phyloP scores from a whole-genome alignment of 2,113 vertebrate genomes.

The Microcebus ravelobensis region DNA sequence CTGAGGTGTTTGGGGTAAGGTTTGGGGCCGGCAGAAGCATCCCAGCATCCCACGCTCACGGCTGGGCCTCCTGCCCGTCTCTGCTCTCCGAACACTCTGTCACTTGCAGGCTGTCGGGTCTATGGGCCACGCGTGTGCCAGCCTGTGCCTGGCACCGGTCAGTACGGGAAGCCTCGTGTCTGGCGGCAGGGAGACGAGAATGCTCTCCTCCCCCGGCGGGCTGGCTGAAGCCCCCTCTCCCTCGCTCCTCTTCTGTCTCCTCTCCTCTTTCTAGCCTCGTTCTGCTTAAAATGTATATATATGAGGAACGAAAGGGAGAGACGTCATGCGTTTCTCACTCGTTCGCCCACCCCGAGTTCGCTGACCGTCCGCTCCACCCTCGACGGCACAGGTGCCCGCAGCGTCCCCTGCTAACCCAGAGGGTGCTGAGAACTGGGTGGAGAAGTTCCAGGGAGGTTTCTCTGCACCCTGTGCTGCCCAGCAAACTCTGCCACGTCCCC shows the following conservation, averaged over 20 bases:
- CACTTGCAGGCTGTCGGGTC: neutral
- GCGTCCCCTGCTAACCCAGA: neutral
- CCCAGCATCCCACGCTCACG: rapidly evolving
- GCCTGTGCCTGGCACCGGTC: neutral
- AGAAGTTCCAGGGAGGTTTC: neutral
- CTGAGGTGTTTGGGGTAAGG: neutral
- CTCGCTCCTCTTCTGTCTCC: neutral
- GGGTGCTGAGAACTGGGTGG: neutral
- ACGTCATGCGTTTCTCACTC: neutral
- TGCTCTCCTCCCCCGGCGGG: neutral
- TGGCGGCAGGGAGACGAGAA: neutral
- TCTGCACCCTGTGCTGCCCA: too few species aligned
- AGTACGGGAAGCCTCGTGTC: neutral
- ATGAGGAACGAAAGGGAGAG: neutral
- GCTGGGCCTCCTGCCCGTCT: neutral
- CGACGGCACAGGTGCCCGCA: neutral
- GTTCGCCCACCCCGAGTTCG: neutral
- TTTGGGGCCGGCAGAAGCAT: neutral
- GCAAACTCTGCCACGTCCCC: too few species aligned
- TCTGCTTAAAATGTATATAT: neutral
- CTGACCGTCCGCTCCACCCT: neutral
- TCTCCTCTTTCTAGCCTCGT: neutral
- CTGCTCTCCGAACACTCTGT: neutral
- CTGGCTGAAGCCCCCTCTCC: neutral
- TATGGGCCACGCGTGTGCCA: rapidly evolving